Evolutionary conservation across 2,797 vertebrate species (phyloP).

Genomic region (Sebastiscus tertius): DNA sequence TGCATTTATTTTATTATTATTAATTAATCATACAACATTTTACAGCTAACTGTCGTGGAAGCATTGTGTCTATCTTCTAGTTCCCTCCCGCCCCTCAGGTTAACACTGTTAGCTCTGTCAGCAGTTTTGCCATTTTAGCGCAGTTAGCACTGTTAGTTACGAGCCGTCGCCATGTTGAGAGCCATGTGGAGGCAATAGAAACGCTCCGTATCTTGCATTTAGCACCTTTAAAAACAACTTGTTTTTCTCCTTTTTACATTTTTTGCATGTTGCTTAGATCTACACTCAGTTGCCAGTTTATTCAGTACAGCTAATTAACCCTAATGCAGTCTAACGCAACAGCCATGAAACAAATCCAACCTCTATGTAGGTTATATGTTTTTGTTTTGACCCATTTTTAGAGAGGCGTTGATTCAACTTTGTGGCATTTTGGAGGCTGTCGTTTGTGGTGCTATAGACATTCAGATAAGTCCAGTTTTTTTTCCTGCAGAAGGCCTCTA

Average conservation of each 20-base stretch:
- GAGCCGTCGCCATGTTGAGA: background rate
- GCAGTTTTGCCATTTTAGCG: no score
- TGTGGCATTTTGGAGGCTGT: background rate
- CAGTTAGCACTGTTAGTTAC: no score
- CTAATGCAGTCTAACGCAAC: background rate
- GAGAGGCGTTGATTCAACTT: background rate
- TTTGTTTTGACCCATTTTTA: background rate
- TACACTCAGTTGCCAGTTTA: background rate
- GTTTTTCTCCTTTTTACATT: background rate
- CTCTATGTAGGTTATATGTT: background rate
- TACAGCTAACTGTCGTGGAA: background rate
- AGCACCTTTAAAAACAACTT: background rate
- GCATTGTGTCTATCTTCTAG: background rate
- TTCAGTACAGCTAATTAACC: background rate
- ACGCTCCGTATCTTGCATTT: background rate
- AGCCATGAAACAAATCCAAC: background rate
- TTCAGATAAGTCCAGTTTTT: background rate
- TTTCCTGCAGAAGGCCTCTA: background rate
- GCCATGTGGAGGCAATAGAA: background rate
- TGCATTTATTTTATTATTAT: background rate
- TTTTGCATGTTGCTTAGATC: background rate
- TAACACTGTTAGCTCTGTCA: background rate
- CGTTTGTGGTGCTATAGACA: background rate
- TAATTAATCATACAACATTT: background rate
- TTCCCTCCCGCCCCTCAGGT: background rate